Base-by-base conservation (phyloP, 1,140 invertebrate genomes). In the Drosophila saltans region DNA sequence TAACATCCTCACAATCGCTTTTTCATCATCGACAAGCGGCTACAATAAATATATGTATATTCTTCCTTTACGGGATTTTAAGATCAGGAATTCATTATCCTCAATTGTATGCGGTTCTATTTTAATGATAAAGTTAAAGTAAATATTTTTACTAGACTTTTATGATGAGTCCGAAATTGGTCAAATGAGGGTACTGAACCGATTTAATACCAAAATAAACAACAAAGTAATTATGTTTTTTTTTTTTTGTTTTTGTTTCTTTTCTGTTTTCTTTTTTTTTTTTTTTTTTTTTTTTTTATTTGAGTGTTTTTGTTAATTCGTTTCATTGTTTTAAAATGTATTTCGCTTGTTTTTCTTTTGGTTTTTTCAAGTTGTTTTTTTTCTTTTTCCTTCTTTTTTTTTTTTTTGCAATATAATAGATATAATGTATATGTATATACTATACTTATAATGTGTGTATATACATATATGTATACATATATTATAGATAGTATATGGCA, bases 271-370 rank as follows among this genome's bases (percentile, higher is more conserved):
- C 36, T 57, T 57, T 63, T 62, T 64, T 80, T 66, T 80, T 66
- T 80, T 84, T 43, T 75, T 66, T 52, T 75, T 39, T 57, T 57
- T 63, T 55, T 52, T 80, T 86, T 86, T 86, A 68, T 86, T 86
- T 59, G 61, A 79, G 79, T 86, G 72, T 88, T 79, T 72, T 78
- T 68, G 63, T 74, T 77, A 36, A 36, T 86, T 75, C 52, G 58
- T 78, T 82, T 88, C 76, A 88, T 88, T 81, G 74, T 84, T 88
- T 86, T 80, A 89, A 88, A 88, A 89, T 88, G 80, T 86, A 68
- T 86, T 82, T 81, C 67, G 75, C 81, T 73, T 82, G 55, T 69
- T 57, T 43, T 66, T 62, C 16, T 48, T 57, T 59, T 64, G 66
- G 67, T 48, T 72, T 28, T 66, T 76, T 71, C 78, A 56, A 79